Conservation (phyloP, 2,888 invertebrate species). For the Polydrusus cervinus region DNA sequence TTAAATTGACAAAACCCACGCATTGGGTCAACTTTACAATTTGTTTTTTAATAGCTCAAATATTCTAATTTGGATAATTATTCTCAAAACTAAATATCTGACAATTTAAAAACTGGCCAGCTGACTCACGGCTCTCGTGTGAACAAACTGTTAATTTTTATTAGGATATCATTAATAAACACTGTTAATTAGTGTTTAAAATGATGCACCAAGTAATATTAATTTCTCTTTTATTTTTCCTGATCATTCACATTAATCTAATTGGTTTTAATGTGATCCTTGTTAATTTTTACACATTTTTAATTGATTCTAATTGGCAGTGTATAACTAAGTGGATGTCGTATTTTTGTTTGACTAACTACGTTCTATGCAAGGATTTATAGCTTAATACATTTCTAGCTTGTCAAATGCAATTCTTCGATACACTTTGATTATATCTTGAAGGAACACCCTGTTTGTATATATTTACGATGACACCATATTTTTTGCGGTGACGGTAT, state of each 20-base stretch:
- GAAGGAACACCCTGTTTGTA: too few relatives aligned
- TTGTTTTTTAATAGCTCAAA: too few relatives aligned
- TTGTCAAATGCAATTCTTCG: too few relatives aligned
- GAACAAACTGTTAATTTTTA: slow-evolving; percentile 68
- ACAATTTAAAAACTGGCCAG: slow-evolving; percentile 7
- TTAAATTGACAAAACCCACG: too few relatives aligned
- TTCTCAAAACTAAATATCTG: neutral
- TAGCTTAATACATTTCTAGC: too few relatives aligned
- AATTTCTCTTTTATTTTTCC: slow-evolving; percentile 55
- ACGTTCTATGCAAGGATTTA: neutral
- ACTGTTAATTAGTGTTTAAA: slow-evolving; percentile 51
- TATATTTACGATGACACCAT: too few relatives aligned
- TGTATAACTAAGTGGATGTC: slow-evolving; percentile 24
- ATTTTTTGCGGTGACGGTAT: too few relatives aligned
- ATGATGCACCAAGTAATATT: slow-evolving; percentile 51
- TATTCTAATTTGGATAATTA: neutral
- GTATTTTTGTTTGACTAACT: slow-evolving; percentile 1
- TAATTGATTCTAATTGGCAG: slow-evolving; percentile 52
- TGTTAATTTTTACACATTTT: slow-evolving; percentile 54
- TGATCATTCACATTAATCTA: slow-evolving; percentile 55
- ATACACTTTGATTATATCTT: too few relatives aligned
- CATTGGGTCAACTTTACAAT: too few relatives aligned
- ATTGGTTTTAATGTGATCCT: slow-evolving; percentile 54
- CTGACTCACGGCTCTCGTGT: slow-evolving; percentile 59
- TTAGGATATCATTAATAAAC: slow-evolving; percentile 70